Evolutionary conservation across 2,113 vertebrate species (phyloP).

Genomic region (Chaetodon trifascialis): DNA sequence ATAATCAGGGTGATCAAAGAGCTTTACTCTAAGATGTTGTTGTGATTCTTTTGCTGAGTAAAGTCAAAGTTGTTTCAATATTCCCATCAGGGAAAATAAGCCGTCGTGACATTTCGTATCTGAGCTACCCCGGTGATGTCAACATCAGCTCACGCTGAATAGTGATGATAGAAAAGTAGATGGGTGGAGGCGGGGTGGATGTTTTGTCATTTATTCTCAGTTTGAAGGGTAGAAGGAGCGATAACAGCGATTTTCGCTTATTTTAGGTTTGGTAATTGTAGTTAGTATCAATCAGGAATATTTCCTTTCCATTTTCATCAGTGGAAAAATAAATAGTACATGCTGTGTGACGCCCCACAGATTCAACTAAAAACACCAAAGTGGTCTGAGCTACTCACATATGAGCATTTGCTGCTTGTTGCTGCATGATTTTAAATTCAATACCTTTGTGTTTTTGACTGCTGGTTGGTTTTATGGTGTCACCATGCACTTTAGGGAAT

Average conservation of each 20-base stretch:
- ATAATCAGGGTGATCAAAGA: conserved; percentile 61
- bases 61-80: conserved; percentile 24
- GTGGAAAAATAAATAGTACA: conserved; percentile 24
- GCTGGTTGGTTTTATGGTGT: neutral
- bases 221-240: neutral
- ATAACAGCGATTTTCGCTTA: neutral
- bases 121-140: neutral
- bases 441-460: neutral
- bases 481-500: neutral
- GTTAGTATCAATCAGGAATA: conserved; percentile 8
- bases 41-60: conserved; percentile 23
- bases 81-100: neutral
- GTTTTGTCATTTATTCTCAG: conserved; percentile 16
- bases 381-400: neutral
- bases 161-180: neutral
- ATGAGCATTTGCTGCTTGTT: conserved; percentile 10
- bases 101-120: conserved; percentile 5
- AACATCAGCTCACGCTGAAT: conserved; percentile 11
- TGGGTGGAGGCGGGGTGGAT: neutral
- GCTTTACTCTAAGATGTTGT: conserved; percentile 32
- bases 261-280: conserved; percentile 8
- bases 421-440: neutral
- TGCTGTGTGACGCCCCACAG: neutral
- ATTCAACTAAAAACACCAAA: conserved; percentile 21
- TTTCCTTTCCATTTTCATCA: conserved; percentile 27